Base-by-base conservation (phyloP, 2,113 vertebrate species). In the Carassius carassius region DNA sequence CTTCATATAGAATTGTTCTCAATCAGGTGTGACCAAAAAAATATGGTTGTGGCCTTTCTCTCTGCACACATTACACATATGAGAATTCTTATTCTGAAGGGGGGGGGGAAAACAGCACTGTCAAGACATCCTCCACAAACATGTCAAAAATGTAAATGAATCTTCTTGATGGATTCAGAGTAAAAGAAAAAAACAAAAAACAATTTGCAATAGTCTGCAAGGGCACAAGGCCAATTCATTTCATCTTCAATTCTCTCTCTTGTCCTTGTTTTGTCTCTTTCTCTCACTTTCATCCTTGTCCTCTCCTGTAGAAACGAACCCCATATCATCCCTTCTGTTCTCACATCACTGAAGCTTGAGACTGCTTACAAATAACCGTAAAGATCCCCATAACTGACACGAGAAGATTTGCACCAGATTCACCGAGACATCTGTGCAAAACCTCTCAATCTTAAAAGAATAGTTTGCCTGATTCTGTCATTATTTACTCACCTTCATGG, bases 251-350 rank as follows among this genome's bases (percentile, higher is more conserved):
- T 62, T 51, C 60, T 81, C 77, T 44, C 78, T 56, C 9, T 35
- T 62, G 54, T 32, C 35, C 56, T 58, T 67, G 41, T 67, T 80
- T 62, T 65, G n/a, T 80, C 58, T 80, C 78, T 49, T 49, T 65
- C 37, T 65, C n/a, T 81, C 62, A 67, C 78, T 69, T 81, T 69
- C 23, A 81, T 67, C 78, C 44, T 81, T 67, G 62, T 69, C 60
- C 78, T 51, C 78, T 32, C 44, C 63, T 51, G 63, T 56, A 44
- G 32, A 70, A 73, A 17, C 32, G 19, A 83, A 62, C 21, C 56
- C 51, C 37, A 35, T 21, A 35, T 62, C 54, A 25, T 65, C 54
- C 37, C 47, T 73, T 62, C 60, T 75, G 21, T 67, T 41, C 21
- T 25, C 75, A 7, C 47, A 70, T 35, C 51, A 77, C 17, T 83